Conservation (phyloP, 2,888 invertebrate species). For the Escarpia spicata region DNA sequence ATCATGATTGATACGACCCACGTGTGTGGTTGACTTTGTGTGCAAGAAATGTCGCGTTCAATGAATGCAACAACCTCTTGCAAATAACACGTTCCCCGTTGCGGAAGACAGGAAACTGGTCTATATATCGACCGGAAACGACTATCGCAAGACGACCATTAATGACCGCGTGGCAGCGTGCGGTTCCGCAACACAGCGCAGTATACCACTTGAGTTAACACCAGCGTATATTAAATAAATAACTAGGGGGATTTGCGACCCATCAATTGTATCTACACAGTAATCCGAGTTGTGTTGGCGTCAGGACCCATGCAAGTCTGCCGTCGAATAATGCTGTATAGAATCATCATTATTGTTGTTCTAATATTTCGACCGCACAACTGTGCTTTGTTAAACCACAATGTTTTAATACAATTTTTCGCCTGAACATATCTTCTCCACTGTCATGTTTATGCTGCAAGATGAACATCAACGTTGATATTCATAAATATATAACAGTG, state of each 20-base stretch:
- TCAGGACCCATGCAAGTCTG: not conserved
- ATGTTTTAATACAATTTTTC: not conserved
- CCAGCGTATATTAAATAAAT: not conserved
- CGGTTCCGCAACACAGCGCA: not conserved
- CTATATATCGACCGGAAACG: not conserved
- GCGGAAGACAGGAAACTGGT: slow-evolving; percentile 6
- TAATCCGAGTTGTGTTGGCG: not conserved
- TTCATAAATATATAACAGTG: not conserved
- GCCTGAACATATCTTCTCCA: not conserved
- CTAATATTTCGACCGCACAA: not conserved
- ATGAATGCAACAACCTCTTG: not conserved
- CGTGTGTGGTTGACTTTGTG: not conserved
- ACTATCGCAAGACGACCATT: not conserved
- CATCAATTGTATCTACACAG: not conserved
- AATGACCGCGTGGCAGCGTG: not conserved
- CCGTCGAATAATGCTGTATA: not conserved
- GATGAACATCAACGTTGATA: not conserved
- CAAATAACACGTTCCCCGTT: not conserved
- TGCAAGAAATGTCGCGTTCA: not conserved
- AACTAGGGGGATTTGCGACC: not conserved
- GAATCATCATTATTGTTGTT: not conserved
- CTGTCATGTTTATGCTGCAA: not conserved
- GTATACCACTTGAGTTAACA: not conserved
- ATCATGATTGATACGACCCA: not conserved
- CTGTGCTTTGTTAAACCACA: not conserved